Evolutionary conservation across 1,140 invertebrate species (phyloP), one percentile per base, ranked within the genome.

Genomic region (Solenopsis fugax): DNA sequence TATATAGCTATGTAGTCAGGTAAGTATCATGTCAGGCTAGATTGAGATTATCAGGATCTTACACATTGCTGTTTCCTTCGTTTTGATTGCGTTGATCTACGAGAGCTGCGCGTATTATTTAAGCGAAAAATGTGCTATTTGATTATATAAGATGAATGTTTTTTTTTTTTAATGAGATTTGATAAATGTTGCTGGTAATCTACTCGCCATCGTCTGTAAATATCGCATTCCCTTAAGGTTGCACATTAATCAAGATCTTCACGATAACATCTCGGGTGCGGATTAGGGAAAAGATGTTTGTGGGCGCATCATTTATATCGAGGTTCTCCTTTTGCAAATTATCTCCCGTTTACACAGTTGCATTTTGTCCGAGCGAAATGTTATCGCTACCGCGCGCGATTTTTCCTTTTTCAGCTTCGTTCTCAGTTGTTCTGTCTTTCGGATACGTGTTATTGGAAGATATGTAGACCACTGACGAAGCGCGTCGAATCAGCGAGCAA

Each of bases 21-120:
- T n/a, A n/a, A n/a, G n/a, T n/a, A n/a, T n/a, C n/a, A n/a, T n/a
- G n/a, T n/a, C n/a, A n/a, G n/a, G n/a, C n/a, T n/a, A n/a, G n/a
- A n/a, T n/a, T n/a, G n/a, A n/a, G n/a, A n/a, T n/a, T n/a, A n/a
- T n/a, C n/a, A n/a, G n/a, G n/a, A n/a, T n/a, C n/a, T n/a, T n/a
- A n/a, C n/a, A 65, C 29, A n/a, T 65, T 16, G 4, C 10, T 9
- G 9, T 13, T 50, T 21, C 52, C 24, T 56, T 56, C 34, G 12
- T 77, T 64, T 29, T 50, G 3, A 62, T 60, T 52, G 6, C 24
- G 13, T 76, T 65, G 37, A 77, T 87, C 75, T 71, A 64, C 48
- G 71, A 41, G 34, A 37, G 1, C 34, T n/a, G 9, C 18, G 4
- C n/a, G 4, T 34, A 37, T n/a, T 41, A 21, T 54, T 41, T 18